phyloP scores from a whole-genome alignment of 2,797 vertebrate species.

The Thaleichthys pacificus region DNA sequence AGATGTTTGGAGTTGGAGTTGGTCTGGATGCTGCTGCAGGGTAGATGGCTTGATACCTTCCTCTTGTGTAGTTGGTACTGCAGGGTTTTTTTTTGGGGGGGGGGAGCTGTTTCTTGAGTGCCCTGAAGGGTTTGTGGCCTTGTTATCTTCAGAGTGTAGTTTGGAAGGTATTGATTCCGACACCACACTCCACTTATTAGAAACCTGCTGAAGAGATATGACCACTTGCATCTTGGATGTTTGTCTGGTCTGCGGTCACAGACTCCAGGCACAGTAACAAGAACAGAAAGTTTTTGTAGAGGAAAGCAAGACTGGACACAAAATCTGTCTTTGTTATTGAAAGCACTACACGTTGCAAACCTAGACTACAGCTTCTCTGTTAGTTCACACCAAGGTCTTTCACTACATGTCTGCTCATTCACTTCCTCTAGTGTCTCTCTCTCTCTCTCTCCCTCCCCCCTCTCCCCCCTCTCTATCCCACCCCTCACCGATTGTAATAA shows the following conservation, averaged over 20 bases:
- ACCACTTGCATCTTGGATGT: too few relatives aligned
- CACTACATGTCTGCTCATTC: background rate
- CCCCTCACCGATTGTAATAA: constrained; percentile 41
- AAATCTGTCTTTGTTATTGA: too few relatives aligned
- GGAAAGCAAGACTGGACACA: background rate
- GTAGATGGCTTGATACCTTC: too few relatives aligned
- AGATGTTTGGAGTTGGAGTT: constrained; percentile 22
- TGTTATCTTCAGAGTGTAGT: constrained; percentile 36
- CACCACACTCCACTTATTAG: constrained; percentile 21
- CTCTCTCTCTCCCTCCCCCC: background rate
- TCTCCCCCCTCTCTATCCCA: background rate
- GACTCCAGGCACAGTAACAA: too few relatives aligned
- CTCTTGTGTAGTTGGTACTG: constrained; percentile 41
- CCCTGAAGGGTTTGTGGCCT: constrained; percentile 46
- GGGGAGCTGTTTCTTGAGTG: constrained; percentile 52
- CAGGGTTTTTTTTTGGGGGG: constrained; percentile 45
- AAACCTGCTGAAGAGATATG: constrained; percentile 1
- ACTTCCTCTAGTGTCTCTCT: too few relatives aligned
- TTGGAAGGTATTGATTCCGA: constrained; percentile 44
- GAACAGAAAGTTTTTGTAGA: background rate
- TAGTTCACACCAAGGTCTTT: constrained; percentile 35
- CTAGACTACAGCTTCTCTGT: background rate
- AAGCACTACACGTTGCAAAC: background rate
- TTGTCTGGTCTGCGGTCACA: too few relatives aligned
- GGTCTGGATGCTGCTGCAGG: too few relatives aligned